Conservation (phyloP, 2,888 invertebrate genomes). For the Periphyllus acericola region DNA sequence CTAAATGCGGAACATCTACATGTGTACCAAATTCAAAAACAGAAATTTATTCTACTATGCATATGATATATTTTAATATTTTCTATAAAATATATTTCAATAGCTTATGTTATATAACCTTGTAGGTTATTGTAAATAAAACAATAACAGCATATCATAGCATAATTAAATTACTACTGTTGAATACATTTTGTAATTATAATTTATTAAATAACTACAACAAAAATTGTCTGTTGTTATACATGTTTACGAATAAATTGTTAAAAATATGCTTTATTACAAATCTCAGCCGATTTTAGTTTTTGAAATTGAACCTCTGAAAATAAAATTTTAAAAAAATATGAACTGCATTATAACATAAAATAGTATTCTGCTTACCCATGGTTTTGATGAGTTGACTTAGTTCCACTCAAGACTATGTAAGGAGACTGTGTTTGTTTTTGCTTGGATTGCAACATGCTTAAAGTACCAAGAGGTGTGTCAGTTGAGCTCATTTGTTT, state of each 20-base stretch:
- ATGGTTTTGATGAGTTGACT: constrained; percentile 72
- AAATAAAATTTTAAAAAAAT: constrained; percentile 58
- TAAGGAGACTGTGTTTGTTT: constrained; percentile 92
- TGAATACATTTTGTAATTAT: constrained; percentile 29
- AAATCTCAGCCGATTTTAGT: constrained; percentile 65
- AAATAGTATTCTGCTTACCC: constrained; percentile 64
- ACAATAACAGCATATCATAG: neutral
- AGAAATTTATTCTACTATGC: neutral
- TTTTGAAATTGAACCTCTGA: constrained; percentile 69
- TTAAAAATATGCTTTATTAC: neutral
- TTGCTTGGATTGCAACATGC: constrained; percentile 94
- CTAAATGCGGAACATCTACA: neutral
- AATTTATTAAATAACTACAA: neutral
- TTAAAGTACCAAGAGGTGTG: constrained; percentile 94
- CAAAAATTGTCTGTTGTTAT: constrained; percentile 18
- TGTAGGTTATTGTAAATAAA: neutral
- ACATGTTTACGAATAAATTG: constrained; percentile 13
- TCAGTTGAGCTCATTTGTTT: constrained; percentile 98
- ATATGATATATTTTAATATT: neutral
- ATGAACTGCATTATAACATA: neutral
- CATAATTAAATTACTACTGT: constrained; percentile 28
- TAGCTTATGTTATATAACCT: neutral
- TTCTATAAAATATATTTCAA: constrained; percentile 13
- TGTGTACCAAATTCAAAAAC: constrained; percentile 1
- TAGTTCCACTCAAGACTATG: constrained; percentile 90